phyloP scores from a whole-genome alignment of 2,797 vertebrate species.

The Poecilia gillii region DNA sequence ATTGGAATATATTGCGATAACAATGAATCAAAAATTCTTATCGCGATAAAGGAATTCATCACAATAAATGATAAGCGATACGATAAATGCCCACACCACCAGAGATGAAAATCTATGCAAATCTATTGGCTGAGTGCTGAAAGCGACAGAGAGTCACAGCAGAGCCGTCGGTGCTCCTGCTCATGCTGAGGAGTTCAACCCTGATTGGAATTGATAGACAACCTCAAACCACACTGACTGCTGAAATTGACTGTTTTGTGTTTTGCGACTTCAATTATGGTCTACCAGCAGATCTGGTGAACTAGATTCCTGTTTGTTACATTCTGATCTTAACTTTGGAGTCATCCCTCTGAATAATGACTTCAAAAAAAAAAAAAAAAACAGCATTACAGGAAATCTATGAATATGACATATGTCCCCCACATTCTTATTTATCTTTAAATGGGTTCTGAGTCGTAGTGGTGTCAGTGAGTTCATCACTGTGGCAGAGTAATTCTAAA shows the following conservation, averaged over 20 bases:
- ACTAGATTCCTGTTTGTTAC: neutral
- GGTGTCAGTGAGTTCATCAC: constrained; percentile 74
- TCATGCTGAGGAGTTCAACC: constrained; percentile 3
- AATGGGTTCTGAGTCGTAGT: constrained; percentile 60
- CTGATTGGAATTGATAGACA: constrained; percentile 42
- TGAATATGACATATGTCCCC: constrained; percentile 48
- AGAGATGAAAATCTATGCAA: neutral
- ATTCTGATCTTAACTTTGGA: neutral
- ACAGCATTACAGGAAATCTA: constrained; percentile 30
- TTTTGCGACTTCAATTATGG: constrained; percentile 19
- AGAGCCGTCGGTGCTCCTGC: neutral
- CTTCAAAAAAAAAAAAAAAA: constrained; percentile 14
- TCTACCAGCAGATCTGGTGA: neutral
- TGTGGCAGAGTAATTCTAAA: constrained; percentile 66
- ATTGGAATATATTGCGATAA: too few species aligned
- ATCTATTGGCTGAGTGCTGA: neutral
- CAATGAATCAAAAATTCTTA: too few species aligned
- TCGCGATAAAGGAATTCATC: too few species aligned
- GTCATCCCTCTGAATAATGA: constrained; percentile 1
- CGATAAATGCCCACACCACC: neutral
- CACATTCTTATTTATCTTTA: constrained; percentile 57
- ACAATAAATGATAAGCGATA: too few species aligned
- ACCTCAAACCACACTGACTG: constrained; percentile 31
- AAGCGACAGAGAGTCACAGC: neutral
- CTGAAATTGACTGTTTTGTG: constrained; percentile 18